Evolutionary conservation across 2,888 invertebrate genomes (phyloP), one percentile per base, ranked within the genome.

Genomic region (Caenorhabditis sinica): DNA sequence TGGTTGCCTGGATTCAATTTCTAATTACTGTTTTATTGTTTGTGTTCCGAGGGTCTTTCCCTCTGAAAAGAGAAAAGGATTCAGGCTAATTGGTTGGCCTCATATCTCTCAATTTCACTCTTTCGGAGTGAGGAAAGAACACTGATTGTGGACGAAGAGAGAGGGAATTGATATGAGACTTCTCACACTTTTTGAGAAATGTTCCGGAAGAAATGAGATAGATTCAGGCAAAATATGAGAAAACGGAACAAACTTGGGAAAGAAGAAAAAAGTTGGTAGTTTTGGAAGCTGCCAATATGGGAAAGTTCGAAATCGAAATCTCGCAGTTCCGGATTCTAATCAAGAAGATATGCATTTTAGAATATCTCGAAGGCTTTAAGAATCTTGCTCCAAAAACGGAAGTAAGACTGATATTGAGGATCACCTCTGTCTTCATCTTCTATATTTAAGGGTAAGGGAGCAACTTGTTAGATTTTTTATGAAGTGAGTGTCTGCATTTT

Each of bases 21-120:
- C 80, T 72, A 80, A 80, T 80, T 80, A 80, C 80, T 72, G 33
- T 80, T 80, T 80, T 80, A 80, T 80, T 80, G 80, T 80, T 80
- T 80, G 79, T 71, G 17, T 49, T 66, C 49, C 11, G 20, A n/a
- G n/a, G n/a, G 3, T 30, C 17, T 30, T 40, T 45, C 65, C 20
- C 63, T 23, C 49, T 45, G 68, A 25, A 60, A 11, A 53, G 36
- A n/a, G n/a, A n/a, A n/a, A n/a, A 45, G 25, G 80, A 80, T 80
- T 80, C 80, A 80, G 80, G 80, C 80, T 80, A 80, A 80, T 80
- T 80, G 80, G 72, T 80, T 72, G 72, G 56, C 80, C 71, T 61
- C 71, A 65, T 60, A 33, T 60, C 60, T 15, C 36, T 20, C 40
- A 17, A 49, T 49, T 30, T 45, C 45, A 75, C 65, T 40, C 40